Evolutionary conservation across 2,113 vertebrate species (phyloP).

Genomic region (Neogobius melanostomus): DNA sequence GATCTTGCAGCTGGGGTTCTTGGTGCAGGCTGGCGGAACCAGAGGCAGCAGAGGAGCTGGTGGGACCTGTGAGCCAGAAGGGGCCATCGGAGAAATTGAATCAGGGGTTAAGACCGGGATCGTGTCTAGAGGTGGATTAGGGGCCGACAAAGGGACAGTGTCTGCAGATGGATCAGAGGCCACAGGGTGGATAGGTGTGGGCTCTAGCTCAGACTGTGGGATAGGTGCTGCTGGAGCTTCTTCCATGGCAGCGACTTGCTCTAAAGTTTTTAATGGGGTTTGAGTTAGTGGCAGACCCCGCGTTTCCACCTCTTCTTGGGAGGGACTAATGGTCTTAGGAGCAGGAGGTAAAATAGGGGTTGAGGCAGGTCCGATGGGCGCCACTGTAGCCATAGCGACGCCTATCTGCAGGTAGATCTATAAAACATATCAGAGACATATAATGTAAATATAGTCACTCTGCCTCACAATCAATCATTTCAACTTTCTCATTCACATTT

Average conservation of each 20-base stretch:
- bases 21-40: conserved; percentile 61
- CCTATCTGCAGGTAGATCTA: conserved; percentile 64
- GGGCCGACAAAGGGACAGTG: background rate
- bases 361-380: conserved; percentile 45
- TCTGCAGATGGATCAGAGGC: background rate
- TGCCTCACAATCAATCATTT: background rate
- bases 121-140: background rate
- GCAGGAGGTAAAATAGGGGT: conserved; percentile 8
- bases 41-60: background rate
- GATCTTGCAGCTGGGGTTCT: conserved; percentile 92
- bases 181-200: background rate
- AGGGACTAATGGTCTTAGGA: conserved; percentile 5
- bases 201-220: background rate
- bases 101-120: conserved; percentile 3
- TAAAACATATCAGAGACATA: conserved; percentile 7
- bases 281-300: conserved; percentile 37
- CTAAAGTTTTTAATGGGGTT: conserved; percentile 17
- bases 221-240: background rate
- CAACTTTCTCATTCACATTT: background rate
- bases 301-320: conserved; percentile 33
- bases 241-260: background rate
- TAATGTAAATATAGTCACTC: background rate
- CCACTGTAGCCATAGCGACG: conserved; percentile 58
- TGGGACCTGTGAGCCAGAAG: conserved; percentile 22
- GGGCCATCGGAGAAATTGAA: background rate